Percentiles rank a stretch among this genome's conserved stretches.
Conservation (phyloP, 2,797 vertebrate species). For the Aselliscus stoliczkanus region DNA sequence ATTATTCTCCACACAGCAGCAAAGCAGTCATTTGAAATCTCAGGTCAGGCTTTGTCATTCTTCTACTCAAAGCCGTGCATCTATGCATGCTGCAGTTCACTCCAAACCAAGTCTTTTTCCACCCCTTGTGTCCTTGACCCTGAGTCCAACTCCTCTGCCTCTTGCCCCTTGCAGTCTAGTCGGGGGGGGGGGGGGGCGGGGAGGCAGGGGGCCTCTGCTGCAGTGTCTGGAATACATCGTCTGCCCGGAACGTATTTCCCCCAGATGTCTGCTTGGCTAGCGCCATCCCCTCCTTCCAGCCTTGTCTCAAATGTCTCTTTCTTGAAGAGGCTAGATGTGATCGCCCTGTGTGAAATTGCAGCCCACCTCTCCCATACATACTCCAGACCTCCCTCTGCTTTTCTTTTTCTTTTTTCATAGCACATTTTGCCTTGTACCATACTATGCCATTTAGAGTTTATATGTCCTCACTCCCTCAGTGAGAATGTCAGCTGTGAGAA, state of each 20-base stretch:
- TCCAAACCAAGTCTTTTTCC: background rate
- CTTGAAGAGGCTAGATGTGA: background rate
- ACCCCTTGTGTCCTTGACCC: background rate
- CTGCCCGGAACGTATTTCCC: background rate
- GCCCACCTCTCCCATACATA: background rate
- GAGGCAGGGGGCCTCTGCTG: background rate
- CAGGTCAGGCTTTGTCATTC: background rate
- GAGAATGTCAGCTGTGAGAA: background rate
- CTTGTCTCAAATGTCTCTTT: background rate
- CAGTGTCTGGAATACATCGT: background rate
- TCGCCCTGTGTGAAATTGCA: background rate
- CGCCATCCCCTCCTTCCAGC: background rate
- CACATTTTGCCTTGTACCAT: background rate
- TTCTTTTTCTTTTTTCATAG: background rate
- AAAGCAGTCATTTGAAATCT: background rate
- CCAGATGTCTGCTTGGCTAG: background rate
- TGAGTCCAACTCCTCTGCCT: background rate
- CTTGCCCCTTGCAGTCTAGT: background rate
- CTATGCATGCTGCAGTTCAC: background rate
- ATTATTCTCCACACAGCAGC: background rate
- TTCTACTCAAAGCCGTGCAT: background rate
- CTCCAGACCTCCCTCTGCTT: background rate
- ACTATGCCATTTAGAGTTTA: background rate
- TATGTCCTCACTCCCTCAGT: background rate
- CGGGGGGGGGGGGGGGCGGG: accelerated